Base-by-base conservation (phyloP, 2,888 invertebrate genomes). In the Phytoseiulus persimilis region DNA sequence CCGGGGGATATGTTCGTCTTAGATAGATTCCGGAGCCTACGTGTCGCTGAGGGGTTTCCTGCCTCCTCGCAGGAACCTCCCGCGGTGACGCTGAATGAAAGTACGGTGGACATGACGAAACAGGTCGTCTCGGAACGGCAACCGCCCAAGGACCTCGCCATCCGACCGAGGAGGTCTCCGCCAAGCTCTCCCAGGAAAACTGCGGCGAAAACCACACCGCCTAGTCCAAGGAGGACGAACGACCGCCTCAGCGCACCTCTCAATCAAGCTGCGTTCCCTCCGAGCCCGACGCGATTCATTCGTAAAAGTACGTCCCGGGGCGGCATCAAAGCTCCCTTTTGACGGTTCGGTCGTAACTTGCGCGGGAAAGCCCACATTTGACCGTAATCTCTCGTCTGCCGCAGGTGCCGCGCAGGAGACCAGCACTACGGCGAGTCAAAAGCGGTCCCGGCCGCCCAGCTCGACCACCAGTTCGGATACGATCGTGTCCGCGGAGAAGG, bases 261-360 rank as follows among this genome's bases (percentile, higher is more conserved):
- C n/a, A 33, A 33, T 87, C 87, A 33, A 9, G 33, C 32, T 28
- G 31, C 87, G 32, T 87, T 87, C 31, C 87, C 87, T 5, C 87
- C 87, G 11, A 87, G 87, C 14, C 87, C 87, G 14, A 87, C 87
- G n/a, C 28, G 87, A 33, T 87, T 87, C 87, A 33, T 87, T n/a
- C 87, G 87, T 39, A 87, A 87, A 23, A 87, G 87, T 87, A 87
- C 83, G 83, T 31, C 5, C 65, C 65, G 65, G n/a, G n/a, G n/a
- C n/a, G n/a, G n/a, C n/a, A n/a, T n/a, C n/a, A n/a, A n/a, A 14
- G 65, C 65, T 65, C 65, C 11, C 14, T 65, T 28, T 14, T n/a
- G n/a, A n/a, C n/a, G n/a, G n/a, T n/a, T n/a, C n/a, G n/a, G n/a
- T n/a, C n/a, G n/a, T n/a, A n/a, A n/a, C n/a, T n/a, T n/a, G n/a